Evolutionary conservation across 2,797 vertebrate species (phyloP).

Genomic region (Chaenodraco wilsoni): DNA sequence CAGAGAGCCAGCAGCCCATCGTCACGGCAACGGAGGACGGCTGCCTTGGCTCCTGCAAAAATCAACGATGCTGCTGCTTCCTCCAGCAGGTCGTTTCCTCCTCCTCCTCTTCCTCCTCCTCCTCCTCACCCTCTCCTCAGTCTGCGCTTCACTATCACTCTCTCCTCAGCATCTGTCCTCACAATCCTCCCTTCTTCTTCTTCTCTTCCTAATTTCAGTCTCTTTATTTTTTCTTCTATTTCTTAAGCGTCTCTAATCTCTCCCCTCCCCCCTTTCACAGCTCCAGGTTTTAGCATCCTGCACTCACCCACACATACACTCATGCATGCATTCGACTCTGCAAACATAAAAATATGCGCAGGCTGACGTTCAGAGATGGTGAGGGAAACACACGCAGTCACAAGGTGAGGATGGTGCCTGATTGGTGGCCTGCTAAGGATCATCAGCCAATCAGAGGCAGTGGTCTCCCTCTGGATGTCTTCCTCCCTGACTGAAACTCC

Average conservation of each 20-base stretch:
- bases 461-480: constrained; percentile 64
- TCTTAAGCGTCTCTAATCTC: constrained; percentile 25
- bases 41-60: constrained; percentile 55
- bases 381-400: constrained; percentile 72
- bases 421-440: constrained; percentile 62
- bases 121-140: constrained; percentile 32
- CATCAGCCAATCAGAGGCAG: constrained; percentile 63
- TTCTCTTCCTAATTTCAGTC: constrained; percentile 13
- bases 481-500: constrained; percentile 62
- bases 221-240: constrained; percentile 39
- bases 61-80: constrained; percentile 61
- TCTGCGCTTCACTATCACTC: constrained; percentile 40
- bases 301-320: constrained; percentile 38
- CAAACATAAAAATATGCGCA: constrained; percentile 71
- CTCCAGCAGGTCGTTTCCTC: constrained; percentile 57
- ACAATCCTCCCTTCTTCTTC: constrained; percentile 6
- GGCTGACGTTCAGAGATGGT: constrained; percentile 55
- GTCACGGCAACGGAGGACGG: constrained; percentile 80
- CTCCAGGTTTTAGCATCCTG: constrained; percentile 51
- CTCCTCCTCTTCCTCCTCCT: constrained; percentile 38
- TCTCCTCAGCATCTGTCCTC: constrained; percentile 51
- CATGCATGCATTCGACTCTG: constrained; percentile 56
- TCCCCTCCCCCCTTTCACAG: constrained; percentile 52
- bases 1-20: constrained; percentile 87
- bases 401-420: constrained; percentile 46